Base-by-base conservation (phyloP, 1,140 invertebrate species). In the Lepidurus packardi region DNA sequence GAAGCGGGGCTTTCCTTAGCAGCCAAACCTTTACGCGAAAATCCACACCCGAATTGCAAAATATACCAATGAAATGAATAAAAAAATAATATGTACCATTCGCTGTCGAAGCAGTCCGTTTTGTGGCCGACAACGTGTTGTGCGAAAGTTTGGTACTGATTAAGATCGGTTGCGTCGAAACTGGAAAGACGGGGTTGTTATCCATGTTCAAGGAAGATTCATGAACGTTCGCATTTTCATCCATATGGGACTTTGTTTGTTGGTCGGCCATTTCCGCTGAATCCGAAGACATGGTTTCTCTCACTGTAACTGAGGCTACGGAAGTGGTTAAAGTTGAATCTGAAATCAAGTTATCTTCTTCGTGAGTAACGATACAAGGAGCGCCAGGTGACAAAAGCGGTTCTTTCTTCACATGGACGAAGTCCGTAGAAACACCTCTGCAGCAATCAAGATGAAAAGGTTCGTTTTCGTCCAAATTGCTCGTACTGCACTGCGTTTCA, bases 161-260 rank as follows among this genome's bases (percentile, higher is more conserved):
- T 65, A 65, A 65, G 21, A 7, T 65, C 16, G 53, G 21, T 21
- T 65, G 53, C 6, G 16, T 21, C 53, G 13, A 7, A 65, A 65
- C 53, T n/a, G 21, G 53, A 13, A 21, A 13, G 53, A 7, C 13
- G 13, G 53, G 53, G 13, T 65, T 13, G 53, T 21, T 65, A 7
- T 16, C 53, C 13, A 16, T 11, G 21, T 65, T 65, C 53, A 65
- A 13, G 13, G 53, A 21, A 9, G 53, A n/a, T 21, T 65, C 53
- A 65, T 5, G 53, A 65, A 65, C 53, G 13, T 65, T 65, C 53
- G 53, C 53, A 65, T 65, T 65, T 65, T 65, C 53, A 21, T 65
- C 53, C 53, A 65, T 21, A 16, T n/a, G 16, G 16, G 53, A 21
- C 53, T 65, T 65, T 13, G 9, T 65, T 65, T 21, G 53, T 21